These are phyloP conservation scores for Erannis defoliaria DNA, from an alignment of 2,888 invertebrate species.

Conservation along the genomic window DNA sequence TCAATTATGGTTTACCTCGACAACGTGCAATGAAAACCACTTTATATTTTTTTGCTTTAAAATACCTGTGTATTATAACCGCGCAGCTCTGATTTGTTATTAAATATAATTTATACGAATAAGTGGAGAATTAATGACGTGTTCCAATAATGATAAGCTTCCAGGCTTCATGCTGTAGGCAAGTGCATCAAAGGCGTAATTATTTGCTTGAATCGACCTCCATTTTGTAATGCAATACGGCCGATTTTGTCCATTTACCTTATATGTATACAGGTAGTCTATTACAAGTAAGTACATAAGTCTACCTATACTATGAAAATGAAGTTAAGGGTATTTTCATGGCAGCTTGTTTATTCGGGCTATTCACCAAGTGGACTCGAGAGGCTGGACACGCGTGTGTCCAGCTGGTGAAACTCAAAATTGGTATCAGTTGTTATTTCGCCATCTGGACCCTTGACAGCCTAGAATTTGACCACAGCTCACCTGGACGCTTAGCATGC, in stretches of 20 bases:
- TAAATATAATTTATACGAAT: slow-evolving; percentile 19
- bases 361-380: too few species aligned
- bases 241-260: slow-evolving; percentile 4
- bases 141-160: slow-evolving; percentile 12
- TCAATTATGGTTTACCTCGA: slow-evolving; percentile 12
- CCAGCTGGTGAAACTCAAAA: too few species aligned
- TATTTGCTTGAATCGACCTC: slow-evolving; percentile 17
- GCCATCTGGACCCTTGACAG: too few species aligned
- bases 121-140: slow-evolving; percentile 16
- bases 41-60: not conserved
- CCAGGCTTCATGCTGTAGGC: slow-evolving; percentile 5
- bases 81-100: not conserved
- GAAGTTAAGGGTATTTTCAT: too few species aligned
- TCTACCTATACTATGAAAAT: too few species aligned
- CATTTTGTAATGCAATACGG: slow-evolving; percentile 13
- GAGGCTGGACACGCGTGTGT: too few species aligned
- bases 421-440: too few species aligned
- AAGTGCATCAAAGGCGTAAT: slow-evolving; percentile 22
- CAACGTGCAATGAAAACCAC: slow-evolving; percentile 21
- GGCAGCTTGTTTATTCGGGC: too few species aligned
- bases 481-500: too few species aligned
- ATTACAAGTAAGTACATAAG: not conserved
- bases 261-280: not conserved
- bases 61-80: not conserved
- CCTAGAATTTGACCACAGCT: too few species aligned